Evolutionary conservation across 2,113 vertebrate species (phyloP).

Genomic region (Otocyon megalotis): DNA sequence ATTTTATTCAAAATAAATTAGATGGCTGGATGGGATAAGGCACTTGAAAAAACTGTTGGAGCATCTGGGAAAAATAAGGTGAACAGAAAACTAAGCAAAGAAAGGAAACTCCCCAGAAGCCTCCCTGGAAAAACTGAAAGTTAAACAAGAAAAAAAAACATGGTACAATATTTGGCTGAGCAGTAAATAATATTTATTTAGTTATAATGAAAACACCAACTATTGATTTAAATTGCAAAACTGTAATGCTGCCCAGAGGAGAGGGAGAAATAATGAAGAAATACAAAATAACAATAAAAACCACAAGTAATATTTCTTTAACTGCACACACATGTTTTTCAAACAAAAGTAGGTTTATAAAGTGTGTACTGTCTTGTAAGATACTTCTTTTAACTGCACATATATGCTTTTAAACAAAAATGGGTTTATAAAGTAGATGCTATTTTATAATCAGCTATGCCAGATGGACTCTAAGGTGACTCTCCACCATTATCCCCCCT

Average conservation of each 20-base stretch:
- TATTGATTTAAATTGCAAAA: conserved; percentile 56
- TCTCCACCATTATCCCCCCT: background rate
- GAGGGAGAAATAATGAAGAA: background rate
- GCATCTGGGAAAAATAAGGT: background rate
- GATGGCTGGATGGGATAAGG: background rate
- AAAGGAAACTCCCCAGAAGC: background rate
- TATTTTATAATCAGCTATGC: conserved; percentile 34
- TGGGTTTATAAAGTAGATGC: background rate
- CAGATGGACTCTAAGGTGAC: background rate
- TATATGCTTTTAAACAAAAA: conserved; percentile 19
- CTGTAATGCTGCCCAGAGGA: background rate
- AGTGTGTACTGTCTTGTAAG: background rate
- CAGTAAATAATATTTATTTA: conserved; percentile 44
- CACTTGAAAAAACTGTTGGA: conserved; percentile 22
- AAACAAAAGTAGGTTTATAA: conserved; percentile 14
- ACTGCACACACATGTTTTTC: background rate
- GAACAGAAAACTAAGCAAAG: background rate
- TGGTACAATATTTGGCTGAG: background rate
- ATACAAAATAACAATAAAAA: conserved; percentile 15
- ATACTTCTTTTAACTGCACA: background rate
- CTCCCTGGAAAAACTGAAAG: background rate
- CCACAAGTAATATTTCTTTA: background rate
- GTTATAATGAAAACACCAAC: conserved; percentile 40
- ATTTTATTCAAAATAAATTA: conserved; percentile 29
- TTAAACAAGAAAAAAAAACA: conserved; percentile 36